Evolutionary conservation across 2,888 invertebrate species (phyloP).

Genomic region (Xanthia icteritia): DNA sequence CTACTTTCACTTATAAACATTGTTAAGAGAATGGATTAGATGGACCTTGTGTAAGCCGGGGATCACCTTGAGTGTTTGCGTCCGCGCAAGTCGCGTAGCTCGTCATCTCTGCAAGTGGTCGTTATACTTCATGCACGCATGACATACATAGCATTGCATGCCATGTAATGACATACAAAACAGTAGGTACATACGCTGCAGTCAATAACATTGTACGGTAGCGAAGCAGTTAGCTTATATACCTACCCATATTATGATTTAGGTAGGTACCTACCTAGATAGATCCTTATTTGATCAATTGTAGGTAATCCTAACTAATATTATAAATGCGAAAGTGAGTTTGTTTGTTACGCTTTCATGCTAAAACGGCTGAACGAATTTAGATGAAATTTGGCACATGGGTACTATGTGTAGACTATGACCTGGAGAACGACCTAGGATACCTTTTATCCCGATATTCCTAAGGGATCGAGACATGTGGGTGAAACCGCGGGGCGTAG

Average conservation of each 20-base stretch:
- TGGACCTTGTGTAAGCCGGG: conserved; percentile 82
- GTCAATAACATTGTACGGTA: neutral
- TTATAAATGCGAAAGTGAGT: too few relatives aligned
- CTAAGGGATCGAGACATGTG: too few relatives aligned
- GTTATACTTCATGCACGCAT: conserved; percentile 55
- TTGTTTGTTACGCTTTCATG: too few relatives aligned
- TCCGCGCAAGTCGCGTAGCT: conserved; percentile 63
- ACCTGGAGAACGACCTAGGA: too few relatives aligned
- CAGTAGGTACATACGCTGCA: neutral
- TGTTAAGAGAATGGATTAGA: conserved; percentile 82
- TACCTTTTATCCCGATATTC: too few relatives aligned
- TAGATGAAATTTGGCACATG: too few relatives aligned
- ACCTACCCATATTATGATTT: neutral
- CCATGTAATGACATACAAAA: conserved; percentile 4
- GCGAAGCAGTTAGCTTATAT: neutral
- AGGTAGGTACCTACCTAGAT: neutral
- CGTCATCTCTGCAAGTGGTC: conserved; percentile 56
- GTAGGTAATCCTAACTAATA: neutral
- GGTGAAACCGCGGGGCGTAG: too few relatives aligned
- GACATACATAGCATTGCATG: conserved; percentile 54
- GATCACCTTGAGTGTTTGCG: conserved; percentile 81
- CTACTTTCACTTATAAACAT: conserved; percentile 82
- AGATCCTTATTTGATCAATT: neutral
- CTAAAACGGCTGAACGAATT: too few relatives aligned
- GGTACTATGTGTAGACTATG: too few relatives aligned